Evolutionary conservation across 2,797 vertebrate species (phyloP).

Genomic region (Neostethus bicornis): DNA sequence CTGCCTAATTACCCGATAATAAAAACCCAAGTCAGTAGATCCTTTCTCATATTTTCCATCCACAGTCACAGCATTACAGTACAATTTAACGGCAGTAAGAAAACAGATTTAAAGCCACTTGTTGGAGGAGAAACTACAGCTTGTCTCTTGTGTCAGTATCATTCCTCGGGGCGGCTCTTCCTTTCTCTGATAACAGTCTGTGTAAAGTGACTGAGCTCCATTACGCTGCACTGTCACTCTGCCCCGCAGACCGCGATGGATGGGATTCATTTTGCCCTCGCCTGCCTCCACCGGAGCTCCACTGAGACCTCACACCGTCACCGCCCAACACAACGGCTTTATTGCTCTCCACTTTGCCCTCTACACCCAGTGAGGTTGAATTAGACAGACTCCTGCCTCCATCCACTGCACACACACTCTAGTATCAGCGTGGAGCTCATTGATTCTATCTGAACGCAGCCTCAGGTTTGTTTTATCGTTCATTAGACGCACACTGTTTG

Average conservation of each 20-base stretch:
- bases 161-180: conserved; percentile 17
- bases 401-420: conserved; percentile 17
- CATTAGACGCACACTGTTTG: conserved; percentile 8
- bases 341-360: conserved; percentile 61
- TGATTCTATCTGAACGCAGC: conserved; percentile 41
- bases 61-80: too few species aligned
- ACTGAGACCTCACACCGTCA: conserved; percentile 50
- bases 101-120: conserved; percentile 31
- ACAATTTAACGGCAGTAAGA: conserved; percentile 9
- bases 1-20: too few species aligned
- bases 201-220: conserved; percentile 48
- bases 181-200: conserved; percentile 37
- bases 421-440: conserved; percentile 44
- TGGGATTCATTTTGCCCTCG: conserved; percentile 63
- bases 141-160: conserved; percentile 14
- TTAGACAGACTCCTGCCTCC: conserved; percentile 43
- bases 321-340: conserved; percentile 46
- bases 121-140: conserved; percentile 31
- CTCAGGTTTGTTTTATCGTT: conserved; percentile 22
- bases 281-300: conserved; percentile 42
- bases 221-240: conserved; percentile 50
- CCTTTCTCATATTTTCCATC: too few species aligned
- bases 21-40: too few species aligned
- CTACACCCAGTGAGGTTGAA: conserved; percentile 58
- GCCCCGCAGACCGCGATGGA: conserved; percentile 55